Percentiles rank a stretch among this genome's conserved stretches.
These are phyloP conservation scores for Gisinianus flammeolus DNA, from an alignment of 2,888 invertebrate species.

Conservation along the genomic window DNA sequence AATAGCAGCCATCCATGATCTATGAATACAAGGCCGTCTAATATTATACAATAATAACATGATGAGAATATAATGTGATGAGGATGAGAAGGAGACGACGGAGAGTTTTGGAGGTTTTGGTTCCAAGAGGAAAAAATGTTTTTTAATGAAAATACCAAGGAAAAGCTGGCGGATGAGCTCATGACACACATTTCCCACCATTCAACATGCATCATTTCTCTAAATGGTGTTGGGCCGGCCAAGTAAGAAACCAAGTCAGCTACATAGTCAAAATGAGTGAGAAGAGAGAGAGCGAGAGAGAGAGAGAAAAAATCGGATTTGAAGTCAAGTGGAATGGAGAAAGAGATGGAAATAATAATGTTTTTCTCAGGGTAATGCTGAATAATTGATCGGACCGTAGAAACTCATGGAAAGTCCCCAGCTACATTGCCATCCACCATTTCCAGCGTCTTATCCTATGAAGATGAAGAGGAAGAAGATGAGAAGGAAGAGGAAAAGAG, in stretches of 20 bases:
- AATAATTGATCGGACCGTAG: slow-evolving; percentile 32
- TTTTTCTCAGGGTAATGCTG: slow-evolving; percentile 29
- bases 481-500: background rate
- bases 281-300: background rate
- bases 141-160: background rate
- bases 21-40: too few species aligned
- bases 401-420: slow-evolving; percentile 4
- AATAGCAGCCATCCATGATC: slow-evolving; percentile 1
- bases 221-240: too few species aligned
- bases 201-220: too few species aligned
- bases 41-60: too few species aligned
- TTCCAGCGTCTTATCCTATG: slow-evolving; percentile 21
- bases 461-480: background rate
- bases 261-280: background rate
- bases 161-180: too few species aligned
- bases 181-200: too few species aligned
- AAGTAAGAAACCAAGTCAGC: too few species aligned
- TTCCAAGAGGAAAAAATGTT: too few species aligned
- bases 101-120: too few species aligned
- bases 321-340: background rate
- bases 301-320: background rate
- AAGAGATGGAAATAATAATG: slow-evolving; percentile 18
- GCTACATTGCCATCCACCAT: slow-evolving; percentile 13
- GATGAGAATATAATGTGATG: background rate
- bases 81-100: too few species aligned